Conservation (phyloP, 2,888 invertebrate species). For the Macrophya annulata region DNA sequence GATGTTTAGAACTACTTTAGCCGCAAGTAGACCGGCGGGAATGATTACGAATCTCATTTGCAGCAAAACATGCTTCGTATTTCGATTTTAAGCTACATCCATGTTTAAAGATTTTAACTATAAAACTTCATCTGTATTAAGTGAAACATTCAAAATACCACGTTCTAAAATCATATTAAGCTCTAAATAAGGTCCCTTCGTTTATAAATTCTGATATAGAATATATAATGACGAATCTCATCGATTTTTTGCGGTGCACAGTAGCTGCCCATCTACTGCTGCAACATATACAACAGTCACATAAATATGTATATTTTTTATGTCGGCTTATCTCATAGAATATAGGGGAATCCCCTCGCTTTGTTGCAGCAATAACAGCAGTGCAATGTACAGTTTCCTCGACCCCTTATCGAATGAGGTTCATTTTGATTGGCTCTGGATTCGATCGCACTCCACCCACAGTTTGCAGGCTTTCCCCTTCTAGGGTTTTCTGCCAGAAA, state of each 20-base stretch:
- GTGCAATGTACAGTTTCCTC: constrained; percentile 31
- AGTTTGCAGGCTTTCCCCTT: constrained; percentile 34
- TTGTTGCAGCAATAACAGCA: background rate
- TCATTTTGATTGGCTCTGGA: constrained; percentile 38
- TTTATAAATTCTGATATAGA: background rate
- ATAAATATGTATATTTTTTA: constrained; percentile 42
- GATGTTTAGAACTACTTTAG: background rate
- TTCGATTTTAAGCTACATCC: background rate
- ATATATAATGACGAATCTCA: background rate
- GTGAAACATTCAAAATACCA: background rate
- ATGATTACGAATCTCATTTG: background rate
- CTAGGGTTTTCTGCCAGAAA: background rate
- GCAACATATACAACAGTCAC: background rate
- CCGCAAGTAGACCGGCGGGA: background rate
- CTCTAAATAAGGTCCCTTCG: background rate
- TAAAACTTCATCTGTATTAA: background rate
- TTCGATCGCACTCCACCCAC: constrained; percentile 46
- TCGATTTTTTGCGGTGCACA: background rate
- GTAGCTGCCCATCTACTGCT: background rate
- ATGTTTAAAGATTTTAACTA: background rate
- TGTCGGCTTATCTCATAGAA: constrained; percentile 15
- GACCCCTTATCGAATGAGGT: constrained; percentile 25
- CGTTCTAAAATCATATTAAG: background rate
- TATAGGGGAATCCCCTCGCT: constrained; percentile 24
- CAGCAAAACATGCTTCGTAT: background rate